Evolutionary conservation across 2,888 invertebrate genomes (phyloP).

Genomic region (Aphrophora alni): DNA sequence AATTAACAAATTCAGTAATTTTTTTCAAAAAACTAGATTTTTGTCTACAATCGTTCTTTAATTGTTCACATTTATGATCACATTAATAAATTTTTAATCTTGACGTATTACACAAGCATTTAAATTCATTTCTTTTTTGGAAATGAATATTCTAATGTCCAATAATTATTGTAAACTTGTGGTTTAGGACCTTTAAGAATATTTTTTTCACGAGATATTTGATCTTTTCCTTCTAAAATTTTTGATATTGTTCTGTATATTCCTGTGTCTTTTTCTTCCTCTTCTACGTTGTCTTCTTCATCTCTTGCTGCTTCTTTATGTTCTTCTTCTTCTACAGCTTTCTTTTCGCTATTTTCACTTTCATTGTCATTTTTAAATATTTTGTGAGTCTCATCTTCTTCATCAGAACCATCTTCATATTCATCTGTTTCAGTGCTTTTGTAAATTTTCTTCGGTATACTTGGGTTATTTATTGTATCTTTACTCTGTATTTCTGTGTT

Average conservation of each 20-base stretch:
- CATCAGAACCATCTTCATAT: background rate
- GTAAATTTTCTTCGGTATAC: background rate
- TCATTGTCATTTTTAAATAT: background rate
- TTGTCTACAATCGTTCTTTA: no score
- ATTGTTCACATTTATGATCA: no score
- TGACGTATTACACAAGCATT: no score
- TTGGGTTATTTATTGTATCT: background rate
- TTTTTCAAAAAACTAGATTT: no score
- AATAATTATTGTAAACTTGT: constrained; percentile 26
- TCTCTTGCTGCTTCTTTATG: background rate
- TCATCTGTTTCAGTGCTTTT: background rate
- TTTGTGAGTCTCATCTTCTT: background rate
- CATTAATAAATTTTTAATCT: no score
- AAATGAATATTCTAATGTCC: constrained; percentile 37
- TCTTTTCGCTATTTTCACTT: background rate
- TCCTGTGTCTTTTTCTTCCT: constrained; percentile 19
- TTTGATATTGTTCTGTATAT: constrained; percentile 15
- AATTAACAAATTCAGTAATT: no score
- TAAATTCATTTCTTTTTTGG: constrained; percentile 11
- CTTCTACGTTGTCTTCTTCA: background rate
- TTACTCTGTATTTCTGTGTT: background rate
- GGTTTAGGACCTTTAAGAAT: constrained; percentile 16
- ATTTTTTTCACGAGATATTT: constrained; percentile 18
- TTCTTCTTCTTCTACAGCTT: background rate
- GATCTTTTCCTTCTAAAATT: constrained; percentile 31